Evolutionary conservation across 2,797 vertebrate species (phyloP).

Genomic region (Anisognathus igniventris): DNA sequence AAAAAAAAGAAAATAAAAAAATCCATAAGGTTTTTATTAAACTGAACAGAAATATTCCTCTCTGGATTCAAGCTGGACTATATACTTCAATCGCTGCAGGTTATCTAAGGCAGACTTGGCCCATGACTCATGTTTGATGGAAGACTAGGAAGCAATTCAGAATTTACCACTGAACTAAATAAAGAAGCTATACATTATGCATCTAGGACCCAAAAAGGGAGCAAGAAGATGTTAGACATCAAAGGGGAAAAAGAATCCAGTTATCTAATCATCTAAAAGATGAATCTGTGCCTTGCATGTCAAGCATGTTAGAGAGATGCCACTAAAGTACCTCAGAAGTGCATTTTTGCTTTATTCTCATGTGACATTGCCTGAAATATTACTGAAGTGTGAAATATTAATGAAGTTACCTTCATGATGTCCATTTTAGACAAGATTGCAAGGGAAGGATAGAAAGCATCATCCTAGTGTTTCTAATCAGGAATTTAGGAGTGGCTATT

Average conservation of each 20-base stretch:
- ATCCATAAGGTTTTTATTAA: background rate
- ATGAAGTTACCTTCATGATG: background rate
- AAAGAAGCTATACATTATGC: background rate
- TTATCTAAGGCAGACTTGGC: background rate
- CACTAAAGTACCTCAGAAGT: background rate
- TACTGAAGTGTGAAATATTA: background rate
- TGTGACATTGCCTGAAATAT: constrained; percentile 9
- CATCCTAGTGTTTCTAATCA: background rate
- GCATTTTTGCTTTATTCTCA: background rate
- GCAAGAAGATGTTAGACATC: background rate
- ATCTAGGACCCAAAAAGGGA: background rate
- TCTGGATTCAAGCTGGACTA: background rate
- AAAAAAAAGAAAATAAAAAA: background rate
- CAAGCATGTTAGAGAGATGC: background rate
- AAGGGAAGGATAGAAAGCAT: background rate
- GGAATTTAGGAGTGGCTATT: background rate
- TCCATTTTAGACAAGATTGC: background rate
- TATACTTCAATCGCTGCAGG: background rate
- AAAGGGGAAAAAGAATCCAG: background rate
- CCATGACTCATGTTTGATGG: background rate
- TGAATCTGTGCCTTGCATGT: background rate
- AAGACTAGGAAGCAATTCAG: constrained; percentile 3
- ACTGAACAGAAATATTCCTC: background rate
- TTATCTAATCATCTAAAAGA: background rate
- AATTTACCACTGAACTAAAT: background rate